Evolutionary conservation across 2,113 vertebrate species (phyloP), one percentile per base, ranked within the genome.

Genomic region (Limnothrissa miodon): DNA sequence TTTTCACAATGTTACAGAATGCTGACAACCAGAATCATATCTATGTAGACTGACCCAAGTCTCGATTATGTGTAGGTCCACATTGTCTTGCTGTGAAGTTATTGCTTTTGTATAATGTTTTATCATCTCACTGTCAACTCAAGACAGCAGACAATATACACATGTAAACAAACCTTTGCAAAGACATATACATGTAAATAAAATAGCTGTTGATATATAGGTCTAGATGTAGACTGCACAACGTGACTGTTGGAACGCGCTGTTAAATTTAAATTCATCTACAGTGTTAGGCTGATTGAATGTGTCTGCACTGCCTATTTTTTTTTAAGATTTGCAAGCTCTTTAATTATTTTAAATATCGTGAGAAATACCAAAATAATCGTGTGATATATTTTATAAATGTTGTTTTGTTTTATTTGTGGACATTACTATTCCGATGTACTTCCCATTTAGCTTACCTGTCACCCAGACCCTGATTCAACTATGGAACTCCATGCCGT

Each of bases 401-500:
- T 23, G n/a, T 23, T 53, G 19, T 53, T 19, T 53, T 53, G 23
- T 53, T 53, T 21, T 23, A 23, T 23, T 53, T 5, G 6, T 5
- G 51, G 51, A 19, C 51, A 53, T 21, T 53, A 53, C 6, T 23
- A 21, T 21, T 23, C 19, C 6, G 19, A 53, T 53, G 21, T 66
- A 66, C 59, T 3, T 33, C 59, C 7, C 29, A 66, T 29, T 10
- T n/a, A n/a, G 59, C 5, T 8, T 66, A 66, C 59, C 46, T 81
- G 42, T 51, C 4, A 62, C 45, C 39, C 7, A 44, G 29, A 78
- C 25, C 70, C 21, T 9, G 79, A 79, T 88, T 86, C 89, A 25
- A 46, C 33, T 89, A 83, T 87, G 21, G 6, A 0, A 83, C 0
- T 93, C 97, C 96, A 93, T 85, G 88, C 96, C 98, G 95, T 88